phyloP scores from a whole-genome alignment of 2,113 vertebrate genomes.

The Paracanthobrama guichenoti region DNA sequence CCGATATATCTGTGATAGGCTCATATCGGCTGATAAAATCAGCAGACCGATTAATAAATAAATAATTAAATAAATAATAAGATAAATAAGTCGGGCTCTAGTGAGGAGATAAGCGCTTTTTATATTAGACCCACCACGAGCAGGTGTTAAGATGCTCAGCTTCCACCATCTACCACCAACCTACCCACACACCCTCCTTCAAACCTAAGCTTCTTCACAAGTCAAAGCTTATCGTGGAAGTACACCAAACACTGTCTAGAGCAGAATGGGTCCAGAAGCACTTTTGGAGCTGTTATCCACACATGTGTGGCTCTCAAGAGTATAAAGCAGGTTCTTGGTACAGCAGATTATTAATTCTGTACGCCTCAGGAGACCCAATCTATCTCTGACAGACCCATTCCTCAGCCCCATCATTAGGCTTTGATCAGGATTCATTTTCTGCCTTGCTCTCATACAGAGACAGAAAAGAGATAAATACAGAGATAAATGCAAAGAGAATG shows the following conservation, averaged over 20 bases:
- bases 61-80: no score
- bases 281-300: not conserved
- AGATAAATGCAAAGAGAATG: slow-evolving; percentile 15
- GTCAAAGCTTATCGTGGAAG: not conserved
- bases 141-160: not conserved
- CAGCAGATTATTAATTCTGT: slow-evolving; percentile 35
- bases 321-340: slow-evolving; percentile 15
- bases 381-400: slow-evolving; percentile 34
- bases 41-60: no score
- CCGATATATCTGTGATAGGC: no score
- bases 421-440: slow-evolving; percentile 48
- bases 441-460: slow-evolving; percentile 19
- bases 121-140: slow-evolving; percentile 7
- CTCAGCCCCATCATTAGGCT: slow-evolving; percentile 42
- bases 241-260: not conserved
- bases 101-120: slow-evolving; percentile 17
- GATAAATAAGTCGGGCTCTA: no score
- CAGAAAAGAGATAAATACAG: not conserved
- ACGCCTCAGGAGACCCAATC: slow-evolving; percentile 41
- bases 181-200: not conserved
- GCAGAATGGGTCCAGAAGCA: not conserved
- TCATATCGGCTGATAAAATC: no score
- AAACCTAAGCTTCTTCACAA: not conserved
- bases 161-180: slow-evolving; percentile 7
- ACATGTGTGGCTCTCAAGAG: not conserved